Evolutionary conservation across 2,888 invertebrate species (phyloP).

Genomic region (Eilema sororculum): DNA sequence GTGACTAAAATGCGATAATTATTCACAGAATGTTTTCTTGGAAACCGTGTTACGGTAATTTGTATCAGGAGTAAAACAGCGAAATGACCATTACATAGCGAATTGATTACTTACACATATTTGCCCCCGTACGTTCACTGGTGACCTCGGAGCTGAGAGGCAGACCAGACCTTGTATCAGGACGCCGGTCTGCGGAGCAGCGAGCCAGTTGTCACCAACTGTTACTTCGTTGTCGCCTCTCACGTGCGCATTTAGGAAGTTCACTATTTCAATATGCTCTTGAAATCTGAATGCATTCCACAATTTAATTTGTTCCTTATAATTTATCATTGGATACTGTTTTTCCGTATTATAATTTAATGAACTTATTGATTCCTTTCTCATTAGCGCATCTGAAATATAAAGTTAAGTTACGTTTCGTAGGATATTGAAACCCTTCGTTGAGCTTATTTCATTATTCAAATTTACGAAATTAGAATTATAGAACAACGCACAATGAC

Average conservation of each 20-base stretch:
- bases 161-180: conserved; percentile 74
- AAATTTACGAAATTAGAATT: conserved; percentile 17
- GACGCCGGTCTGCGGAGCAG: conserved; percentile 61
- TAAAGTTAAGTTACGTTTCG: neutral
- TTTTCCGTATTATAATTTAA: conserved; percentile 17
- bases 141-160: conserved; percentile 73
- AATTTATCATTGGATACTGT: conserved; percentile 17
- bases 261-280: conserved; percentile 51
- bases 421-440: neutral
- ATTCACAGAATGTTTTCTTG: conserved; percentile 24
- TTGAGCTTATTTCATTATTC: neutral
- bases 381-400: neutral
- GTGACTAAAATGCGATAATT: conserved; percentile 17
- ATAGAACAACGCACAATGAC: conserved; percentile 53
- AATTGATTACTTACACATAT: conserved; percentile 69
- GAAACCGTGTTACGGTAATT: conserved; percentile 33
- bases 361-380: too few species aligned
- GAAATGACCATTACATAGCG: conserved; percentile 44
- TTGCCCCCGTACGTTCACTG: conserved; percentile 77
- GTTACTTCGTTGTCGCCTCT: conserved; percentile 27
- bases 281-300: conserved; percentile 45
- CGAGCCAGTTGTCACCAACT: conserved; percentile 56
- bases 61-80: conserved; percentile 43
- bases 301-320: conserved; percentile 21
- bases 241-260: conserved; percentile 58